Base-by-base conservation (phyloP, 2,888 invertebrate species). In the Luperina nickerlii region DNA sequence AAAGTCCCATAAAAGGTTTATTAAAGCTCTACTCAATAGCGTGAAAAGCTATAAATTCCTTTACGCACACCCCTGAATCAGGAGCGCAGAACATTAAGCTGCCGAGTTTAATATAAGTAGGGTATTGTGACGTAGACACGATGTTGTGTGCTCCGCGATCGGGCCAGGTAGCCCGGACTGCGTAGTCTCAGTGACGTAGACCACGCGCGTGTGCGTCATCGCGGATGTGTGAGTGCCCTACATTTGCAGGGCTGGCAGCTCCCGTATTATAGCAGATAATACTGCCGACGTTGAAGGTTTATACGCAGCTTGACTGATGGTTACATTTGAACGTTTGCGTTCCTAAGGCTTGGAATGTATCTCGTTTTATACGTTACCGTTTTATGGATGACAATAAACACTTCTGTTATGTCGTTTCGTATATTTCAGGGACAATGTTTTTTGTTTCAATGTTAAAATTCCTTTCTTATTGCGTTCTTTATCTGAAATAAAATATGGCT, bases 181-280 rank as follows among this genome's bases (percentile, higher is more conserved):
- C 88, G 89, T 88, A 88, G 82, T 85, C 75, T 75, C 62, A 51
- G 82, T 88, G 85, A 87, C 85, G 88, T 88, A 82, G 81, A 69
- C 76, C 8, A 76, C 79, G 87, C 87, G 90, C 89, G 91, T 91
- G 92, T 90, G 90, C 88, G 89, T 85, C 74, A 66, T 27, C 80
- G 76, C 75, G 38, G 13, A 32, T 89, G 95, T 95, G 93, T 94
- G 95, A 86, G 95, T 96, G 96, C 90, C 96, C 96, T 94, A 95
- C 91, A 94, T 95, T 92, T 88, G 83, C 82, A 93, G 92, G 92
- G 92, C 81, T 92, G 91, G 88, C 90, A 90, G 88, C 87, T 87
- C 86, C 86, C 85, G 83, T 90, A 91, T 90, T 90, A 91, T 84
- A 85, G 86, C 85, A 91, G 90, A 93, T 91, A 91, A 92, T 89